Percentiles rank a stretch among this genome's conserved stretches.
These are phyloP conservation scores for Micromussa lordhowensis DNA, from an alignment of 92 coral and sea anemone genomes.

Conservation along the genomic window DNA sequence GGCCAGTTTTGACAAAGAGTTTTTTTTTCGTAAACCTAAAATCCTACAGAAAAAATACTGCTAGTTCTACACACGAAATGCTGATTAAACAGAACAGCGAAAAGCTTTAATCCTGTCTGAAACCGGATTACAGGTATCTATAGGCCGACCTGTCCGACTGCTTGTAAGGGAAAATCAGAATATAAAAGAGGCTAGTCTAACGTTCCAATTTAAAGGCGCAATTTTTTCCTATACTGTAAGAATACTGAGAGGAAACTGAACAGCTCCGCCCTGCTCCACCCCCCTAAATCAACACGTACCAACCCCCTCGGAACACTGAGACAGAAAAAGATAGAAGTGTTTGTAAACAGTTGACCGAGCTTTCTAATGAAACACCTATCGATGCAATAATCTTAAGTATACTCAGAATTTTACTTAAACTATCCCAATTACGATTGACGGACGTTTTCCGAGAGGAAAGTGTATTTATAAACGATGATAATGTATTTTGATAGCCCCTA, in stretches of 20 bases:
- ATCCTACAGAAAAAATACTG: background rate
- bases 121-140: background rate
- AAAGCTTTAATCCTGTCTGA: background rate
- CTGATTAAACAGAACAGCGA: no score
- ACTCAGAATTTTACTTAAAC: background rate
- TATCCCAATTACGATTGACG: background rate
- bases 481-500: slow-evolving; percentile 47
- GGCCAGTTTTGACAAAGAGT: background rate
- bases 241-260: background rate
- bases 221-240: background rate
- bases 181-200: no score
- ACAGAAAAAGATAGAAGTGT: background rate
- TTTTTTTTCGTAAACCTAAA: background rate
- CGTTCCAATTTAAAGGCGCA: background rate
- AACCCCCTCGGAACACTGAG: background rate
- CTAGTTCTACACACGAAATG: background rate
- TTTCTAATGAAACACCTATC: slow-evolving; percentile 18
- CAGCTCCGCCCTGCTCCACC: background rate
- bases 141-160: no score
- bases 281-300: background rate
- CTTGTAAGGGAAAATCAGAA: no score
- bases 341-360: slow-evolving; percentile 3
- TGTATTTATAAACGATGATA: slow-evolving; percentile 14
- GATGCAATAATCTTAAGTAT: slow-evolving; percentile 24
- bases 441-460: slow-evolving; percentile 5